Evolutionary conservation across 2,888 invertebrate genomes (phyloP).

Genomic region (Bembecia ichneumoniformis): DNA sequence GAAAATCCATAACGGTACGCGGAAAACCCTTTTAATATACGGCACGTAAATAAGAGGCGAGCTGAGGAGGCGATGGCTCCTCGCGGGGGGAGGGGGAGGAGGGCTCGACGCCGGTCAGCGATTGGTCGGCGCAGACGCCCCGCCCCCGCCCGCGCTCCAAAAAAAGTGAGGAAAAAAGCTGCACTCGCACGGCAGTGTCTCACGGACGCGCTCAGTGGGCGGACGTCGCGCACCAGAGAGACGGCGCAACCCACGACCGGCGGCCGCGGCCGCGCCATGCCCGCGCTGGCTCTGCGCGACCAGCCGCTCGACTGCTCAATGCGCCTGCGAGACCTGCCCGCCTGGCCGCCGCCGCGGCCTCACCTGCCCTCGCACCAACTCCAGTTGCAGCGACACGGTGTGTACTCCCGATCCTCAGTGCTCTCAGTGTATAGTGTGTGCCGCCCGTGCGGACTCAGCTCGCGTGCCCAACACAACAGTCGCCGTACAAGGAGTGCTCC

Average conservation of each 20-base stretch:
- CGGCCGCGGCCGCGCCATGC: conserved; percentile 73
- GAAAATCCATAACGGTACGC: conserved; percentile 71
- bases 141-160: conserved; percentile 55
- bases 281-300: conserved; percentile 75
- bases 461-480: no score
- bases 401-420: conserved; percentile 22
- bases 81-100: conserved; percentile 20
- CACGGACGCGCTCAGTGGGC: conserved; percentile 57
- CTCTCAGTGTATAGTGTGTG: conserved; percentile 2
- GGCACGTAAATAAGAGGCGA: conserved; percentile 63
- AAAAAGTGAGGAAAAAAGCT: conserved; percentile 53
- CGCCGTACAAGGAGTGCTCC: no score
- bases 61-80: conserved; percentile 34
- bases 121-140: conserved; percentile 45
- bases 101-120: conserved; percentile 28
- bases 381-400: conserved; percentile 52
- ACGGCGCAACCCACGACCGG: conserved; percentile 68
- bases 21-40: conserved; percentile 73
- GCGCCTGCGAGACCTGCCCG: conserved; percentile 63
- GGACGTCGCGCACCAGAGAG: conserved; percentile 42
- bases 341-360: conserved; percentile 53
- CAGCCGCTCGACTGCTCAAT: conserved; percentile 84
- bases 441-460: background rate
- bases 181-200: conserved; percentile 57
- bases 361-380: conserved; percentile 23